Evolutionary conservation across 2,797 vertebrate species (phyloP).

Genomic region (Myotis vivesi): DNA sequence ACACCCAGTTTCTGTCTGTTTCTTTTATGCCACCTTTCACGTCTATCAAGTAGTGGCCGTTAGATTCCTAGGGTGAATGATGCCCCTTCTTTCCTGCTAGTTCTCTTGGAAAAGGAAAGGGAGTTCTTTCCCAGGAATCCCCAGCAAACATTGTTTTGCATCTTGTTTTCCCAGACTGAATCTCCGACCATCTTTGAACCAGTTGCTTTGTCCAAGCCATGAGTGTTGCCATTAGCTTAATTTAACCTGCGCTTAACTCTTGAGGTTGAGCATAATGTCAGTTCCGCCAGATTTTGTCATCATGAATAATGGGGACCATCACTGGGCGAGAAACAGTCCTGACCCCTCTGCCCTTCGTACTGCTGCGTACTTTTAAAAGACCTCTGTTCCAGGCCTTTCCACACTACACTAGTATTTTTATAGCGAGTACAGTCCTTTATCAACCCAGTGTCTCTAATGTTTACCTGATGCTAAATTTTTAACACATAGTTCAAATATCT

Average conservation of each 20-base stretch:
- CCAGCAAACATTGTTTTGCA: background rate
- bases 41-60: background rate
- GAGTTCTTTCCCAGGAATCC: background rate
- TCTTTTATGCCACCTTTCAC: background rate
- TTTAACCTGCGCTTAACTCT: background rate
- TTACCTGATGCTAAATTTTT: background rate
- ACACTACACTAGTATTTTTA: slow-evolving; percentile 12
- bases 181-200: background rate
- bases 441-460: background rate
- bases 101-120: background rate
- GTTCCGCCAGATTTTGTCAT: background rate
- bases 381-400: background rate
- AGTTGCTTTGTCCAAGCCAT: background rate
- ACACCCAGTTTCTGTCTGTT: background rate
- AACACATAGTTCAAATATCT: background rate
- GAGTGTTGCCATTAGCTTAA: background rate
- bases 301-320: background rate
- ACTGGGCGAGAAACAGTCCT: background rate
- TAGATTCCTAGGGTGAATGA: background rate
- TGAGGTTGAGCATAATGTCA: background rate
- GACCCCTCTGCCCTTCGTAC: background rate
- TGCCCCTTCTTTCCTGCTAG: background rate
- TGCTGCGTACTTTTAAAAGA: background rate
- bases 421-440: background rate
- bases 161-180: background rate